Base-by-base conservation (phyloP, 2,797 vertebrate species). In the Psittacula echo region DNA sequence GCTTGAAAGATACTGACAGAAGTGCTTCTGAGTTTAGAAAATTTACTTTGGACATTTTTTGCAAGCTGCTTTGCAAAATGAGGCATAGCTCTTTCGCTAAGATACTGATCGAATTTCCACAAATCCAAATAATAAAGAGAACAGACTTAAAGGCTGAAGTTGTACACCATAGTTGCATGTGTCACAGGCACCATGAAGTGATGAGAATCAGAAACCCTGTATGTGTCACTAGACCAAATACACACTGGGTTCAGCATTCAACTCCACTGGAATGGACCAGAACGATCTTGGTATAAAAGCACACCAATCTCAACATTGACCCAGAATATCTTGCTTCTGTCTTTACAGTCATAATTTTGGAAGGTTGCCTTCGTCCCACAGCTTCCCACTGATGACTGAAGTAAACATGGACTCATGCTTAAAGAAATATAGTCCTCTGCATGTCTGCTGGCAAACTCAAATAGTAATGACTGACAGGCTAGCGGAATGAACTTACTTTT, bases 151-250 rank as follows among this genome's bases (percentile, higher is more conserved):
- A 82, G 23, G 42, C 0, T 82, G 6, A 76, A 73, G 41, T 7
- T 60, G 19, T 15, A 41, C 39, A 42, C 7, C 11, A 9, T 6
- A 47, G 54, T 0, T 34, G 23, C 73, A n/a, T 1, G 19, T 13
- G 15, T 62, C 60, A 58, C 27, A 50, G 54, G 16, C 19, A 89
- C 2, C 20, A 42, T 10, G 23, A 60, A 54, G 24, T 10, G 2
- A 18, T 0, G 8, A 50, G 13, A 58, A 39, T 37, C 8, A 56
- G 13, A 51, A 94, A 66, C 1, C 13, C 10, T 1, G 0, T 3
- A 19, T 4, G 17, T 47, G 58, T 21, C 42, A 34, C n/a, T 1
- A 54, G 29, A 65, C 6, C 41, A 77, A 82, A 75, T 0, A 9
- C 18, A 85, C 1, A 2, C 5, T 12, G 22, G 34, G 21, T 58